Evolutionary conservation across 2,113 vertebrate species (phyloP).

Genomic region (Gasterosteus nipponicus): DNA sequence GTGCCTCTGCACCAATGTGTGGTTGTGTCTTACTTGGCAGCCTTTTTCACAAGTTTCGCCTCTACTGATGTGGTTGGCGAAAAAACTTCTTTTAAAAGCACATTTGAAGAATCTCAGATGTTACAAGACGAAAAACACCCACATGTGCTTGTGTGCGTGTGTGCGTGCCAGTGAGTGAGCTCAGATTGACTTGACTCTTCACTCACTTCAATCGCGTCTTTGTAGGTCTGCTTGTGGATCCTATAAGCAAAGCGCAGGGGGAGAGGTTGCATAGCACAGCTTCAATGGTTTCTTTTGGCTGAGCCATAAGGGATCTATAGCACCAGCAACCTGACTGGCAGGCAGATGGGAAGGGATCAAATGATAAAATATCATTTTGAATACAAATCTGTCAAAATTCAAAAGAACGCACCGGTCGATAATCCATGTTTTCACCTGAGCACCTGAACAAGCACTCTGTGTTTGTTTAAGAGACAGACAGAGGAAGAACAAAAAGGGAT

Average conservation of each 20-base stretch:
- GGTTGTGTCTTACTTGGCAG: slow-evolving; percentile 71
- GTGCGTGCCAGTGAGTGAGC: slow-evolving; percentile 54
- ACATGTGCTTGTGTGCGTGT: slow-evolving; percentile 66
- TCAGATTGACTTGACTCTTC: slow-evolving; percentile 76
- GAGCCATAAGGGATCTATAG: slow-evolving; percentile 71
- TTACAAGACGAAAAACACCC: slow-evolving; percentile 76
- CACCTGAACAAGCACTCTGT: slow-evolving; percentile 30
- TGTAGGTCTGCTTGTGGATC: slow-evolving; percentile 77
- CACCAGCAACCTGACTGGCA: slow-evolving; percentile 66
- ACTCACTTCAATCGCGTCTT: slow-evolving; percentile 73
- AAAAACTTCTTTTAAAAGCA: slow-evolving; percentile 79
- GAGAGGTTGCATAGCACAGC: slow-evolving; percentile 66
- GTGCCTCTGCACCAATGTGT: slow-evolving; percentile 32
- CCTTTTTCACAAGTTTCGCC: slow-evolving; percentile 75
- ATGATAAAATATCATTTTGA: slow-evolving; percentile 57
- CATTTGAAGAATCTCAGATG: slow-evolving; percentile 78
- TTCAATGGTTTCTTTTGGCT: slow-evolving; percentile 65
- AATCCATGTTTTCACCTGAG: slow-evolving; percentile 56
- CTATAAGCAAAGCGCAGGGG: slow-evolving; percentile 72
- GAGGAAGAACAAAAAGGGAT: slow-evolving; percentile 21
- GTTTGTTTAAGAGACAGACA: slow-evolving; percentile 25
- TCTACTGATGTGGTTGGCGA: slow-evolving; percentile 75
- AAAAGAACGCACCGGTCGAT: slow-evolving; percentile 55
- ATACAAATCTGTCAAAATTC: slow-evolving; percentile 63
- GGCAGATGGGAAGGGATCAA: slow-evolving; percentile 67